A percentile compares a stretch with the other conserved stretches of the same genome.
These are phyloP conservation scores for Chamaetylas fuelleborni DNA, from an alignment of 2,113 vertebrate genomes.

Conservation along the genomic window DNA sequence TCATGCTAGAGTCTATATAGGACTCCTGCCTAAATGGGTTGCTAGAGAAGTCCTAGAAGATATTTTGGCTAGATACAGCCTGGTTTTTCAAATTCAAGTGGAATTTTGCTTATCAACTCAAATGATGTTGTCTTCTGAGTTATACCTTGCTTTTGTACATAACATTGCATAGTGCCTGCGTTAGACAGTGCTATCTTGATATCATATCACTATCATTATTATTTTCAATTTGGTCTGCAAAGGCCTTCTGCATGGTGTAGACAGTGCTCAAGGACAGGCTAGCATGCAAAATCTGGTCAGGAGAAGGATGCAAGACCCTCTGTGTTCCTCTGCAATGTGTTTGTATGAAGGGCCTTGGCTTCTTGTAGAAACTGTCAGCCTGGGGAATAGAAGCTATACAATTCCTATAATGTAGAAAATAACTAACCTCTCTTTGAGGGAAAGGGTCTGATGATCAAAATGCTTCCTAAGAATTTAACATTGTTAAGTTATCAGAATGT, in stretches of 20 bases:
- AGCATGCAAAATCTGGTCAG: neutral
- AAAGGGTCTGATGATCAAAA: neutral
- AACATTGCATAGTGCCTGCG: neutral
- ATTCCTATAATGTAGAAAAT: neutral
- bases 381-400: neutral
- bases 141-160: neutral
- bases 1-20: neutral
- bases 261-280: neutral
- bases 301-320: neutral
- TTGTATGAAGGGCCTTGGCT: neutral
- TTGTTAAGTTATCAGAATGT: neutral
- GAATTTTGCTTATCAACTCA: neutral
- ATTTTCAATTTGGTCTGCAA: neutral
- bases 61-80: neutral
- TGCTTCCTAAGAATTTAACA: neutral
- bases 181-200: neutral
- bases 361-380: neutral
- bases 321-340: neutral
- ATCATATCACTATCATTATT: neutral
- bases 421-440: neutral
- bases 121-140: fast-evolving
- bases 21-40: neutral
- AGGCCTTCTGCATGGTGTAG: neutral
- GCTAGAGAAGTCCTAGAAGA: neutral
- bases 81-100: neutral